These are phyloP conservation scores for Turritopsis dohrnii DNA, from an alignment of 30 jellyfish, hydroid and myxozoan species.

Conservation along the genomic window DNA sequence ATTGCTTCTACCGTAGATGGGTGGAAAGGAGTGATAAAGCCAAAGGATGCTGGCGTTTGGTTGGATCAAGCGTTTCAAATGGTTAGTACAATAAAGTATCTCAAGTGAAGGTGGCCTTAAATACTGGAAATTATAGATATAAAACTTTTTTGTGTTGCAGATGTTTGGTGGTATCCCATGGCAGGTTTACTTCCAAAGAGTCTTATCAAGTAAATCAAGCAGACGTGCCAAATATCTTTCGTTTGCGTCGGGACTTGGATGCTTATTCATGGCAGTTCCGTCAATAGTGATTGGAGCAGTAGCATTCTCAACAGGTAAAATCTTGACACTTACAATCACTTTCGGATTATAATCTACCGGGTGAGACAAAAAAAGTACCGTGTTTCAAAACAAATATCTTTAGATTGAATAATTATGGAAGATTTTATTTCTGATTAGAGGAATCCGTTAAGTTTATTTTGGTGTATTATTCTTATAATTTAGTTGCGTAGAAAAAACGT, in stretches of 20 bases:
- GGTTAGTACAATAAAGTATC: conserved; percentile 38
- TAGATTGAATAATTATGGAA: too few relatives aligned
- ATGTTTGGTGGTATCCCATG: conserved; percentile 99
- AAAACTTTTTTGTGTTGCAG: conserved; percentile 22
- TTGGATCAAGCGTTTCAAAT: conserved; percentile 69
- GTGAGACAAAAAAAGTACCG: too few relatives aligned
- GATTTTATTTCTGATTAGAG: too few relatives aligned
- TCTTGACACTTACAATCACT: too few relatives aligned
- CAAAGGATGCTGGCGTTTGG: conserved; percentile 71
- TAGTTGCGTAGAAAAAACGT: too few relatives aligned
- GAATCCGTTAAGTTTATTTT: too few relatives aligned
- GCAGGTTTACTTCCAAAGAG: conserved; percentile 98
- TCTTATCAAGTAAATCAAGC: conserved; percentile 86
- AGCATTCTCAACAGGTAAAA: conserved; percentile 90
- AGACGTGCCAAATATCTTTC: conserved; percentile 85
- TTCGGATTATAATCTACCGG: too few relatives aligned
- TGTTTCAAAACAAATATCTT: too few relatives aligned
- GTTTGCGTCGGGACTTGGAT: conserved; percentile 84
- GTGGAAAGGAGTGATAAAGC: conserved; percentile 73
- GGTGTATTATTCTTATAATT: too few relatives aligned
- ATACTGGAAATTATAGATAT: too few relatives aligned
- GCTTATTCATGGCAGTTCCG: conserved; percentile 92
- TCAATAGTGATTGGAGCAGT: conserved; percentile 94
- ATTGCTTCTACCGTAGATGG: conserved; percentile 37
- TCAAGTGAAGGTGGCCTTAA: too few relatives aligned